Evolutionary conservation across 2,797 vertebrate genomes (phyloP), one percentile per base, ranked within the genome.

Genomic region (Onychomys leucogaster): DNA sequence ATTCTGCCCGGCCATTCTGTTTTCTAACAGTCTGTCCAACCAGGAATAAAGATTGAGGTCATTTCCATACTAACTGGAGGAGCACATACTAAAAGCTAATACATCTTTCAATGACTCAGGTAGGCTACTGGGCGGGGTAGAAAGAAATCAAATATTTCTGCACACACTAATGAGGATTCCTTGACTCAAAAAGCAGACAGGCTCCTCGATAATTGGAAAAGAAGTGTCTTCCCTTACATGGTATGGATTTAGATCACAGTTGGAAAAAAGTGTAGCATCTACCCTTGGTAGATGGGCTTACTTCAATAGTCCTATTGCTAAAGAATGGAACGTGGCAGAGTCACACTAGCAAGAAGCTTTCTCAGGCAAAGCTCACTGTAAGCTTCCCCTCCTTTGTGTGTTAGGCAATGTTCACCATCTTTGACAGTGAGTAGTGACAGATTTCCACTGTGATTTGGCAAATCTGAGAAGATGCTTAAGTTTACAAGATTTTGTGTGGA

Each of bases 61-160:
- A 25, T 21, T 93, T 94, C 63, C 21, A 52, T 89, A 67, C 65
- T 78, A 95, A 89, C 41, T 11, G 71, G 43, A 34, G 86, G 2
- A 89, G 5, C 49, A 63, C 52, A 57, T 25, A 46, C 93, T 97
- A 96, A 97, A 97, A 95, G 86, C 91, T 94, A 96, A 97, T 91
- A 59, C 83, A 96, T 97, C 91, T 91, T 87, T 97, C 96, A 91
- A 96, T 96, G 87, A 81, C 94, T 93, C 71, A 95, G 76, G 93
- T 91, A 91, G 91, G 19, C 63, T 83, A 71, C 7, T 93, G 49
- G 43, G 78, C 94, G 52, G 80, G 46, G n/a, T 76, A 95, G 91
- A 37, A 93, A 93, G 59, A 73, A 95, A 93, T 94, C 59, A 92
- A 94, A 91, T 94, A 57, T 41, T 43, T 84, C 34, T 96, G 25